Evolutionary conservation across 53 echinoderm and acorn worm species (phyloP).

Genomic region (Stichopus horrens): DNA sequence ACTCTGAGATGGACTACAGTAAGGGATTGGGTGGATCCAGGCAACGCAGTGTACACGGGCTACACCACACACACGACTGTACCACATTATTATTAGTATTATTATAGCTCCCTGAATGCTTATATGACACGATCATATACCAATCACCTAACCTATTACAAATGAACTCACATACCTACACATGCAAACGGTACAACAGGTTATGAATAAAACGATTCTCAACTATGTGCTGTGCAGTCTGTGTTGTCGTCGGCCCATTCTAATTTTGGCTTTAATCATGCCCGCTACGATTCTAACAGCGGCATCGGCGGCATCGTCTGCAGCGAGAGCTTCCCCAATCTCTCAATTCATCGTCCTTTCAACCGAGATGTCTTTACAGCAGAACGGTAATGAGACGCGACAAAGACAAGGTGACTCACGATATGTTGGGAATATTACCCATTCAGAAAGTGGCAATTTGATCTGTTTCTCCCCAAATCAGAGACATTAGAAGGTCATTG

Average conservation of each 20-base stretch:
- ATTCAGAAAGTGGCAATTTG: conserved; percentile 27
- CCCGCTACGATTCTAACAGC: background rate
- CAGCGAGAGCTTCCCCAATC: background rate
- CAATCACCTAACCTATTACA: too few relatives aligned
- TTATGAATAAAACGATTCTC: background rate
- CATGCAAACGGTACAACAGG: too few relatives aligned
- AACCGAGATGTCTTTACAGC: conserved; percentile 6
- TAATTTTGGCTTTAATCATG: conserved; percentile 11
- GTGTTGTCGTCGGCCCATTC: background rate
- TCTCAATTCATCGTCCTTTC: background rate
- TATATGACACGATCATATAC: too few relatives aligned
- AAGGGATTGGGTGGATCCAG: too few relatives aligned
- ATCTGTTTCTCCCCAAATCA: conserved; percentile 33
- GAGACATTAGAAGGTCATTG: conserved; percentile 35
- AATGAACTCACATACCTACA: too few relatives aligned
- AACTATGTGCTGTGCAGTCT: background rate
- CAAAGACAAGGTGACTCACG: conserved; percentile 31
- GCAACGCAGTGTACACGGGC: too few relatives aligned
- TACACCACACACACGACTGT: too few relatives aligned
- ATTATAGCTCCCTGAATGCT: too few relatives aligned
- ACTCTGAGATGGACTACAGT: too few relatives aligned
- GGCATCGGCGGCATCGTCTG: background rate
- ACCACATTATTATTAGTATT: too few relatives aligned
- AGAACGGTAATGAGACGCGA: conserved; percentile 36
- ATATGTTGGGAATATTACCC: conserved; percentile 34